Evolutionary conservation across 2,797 vertebrate genomes (phyloP), one percentile per base, ranked within the genome.

Genomic region (Sebastes nivosus): DNA sequence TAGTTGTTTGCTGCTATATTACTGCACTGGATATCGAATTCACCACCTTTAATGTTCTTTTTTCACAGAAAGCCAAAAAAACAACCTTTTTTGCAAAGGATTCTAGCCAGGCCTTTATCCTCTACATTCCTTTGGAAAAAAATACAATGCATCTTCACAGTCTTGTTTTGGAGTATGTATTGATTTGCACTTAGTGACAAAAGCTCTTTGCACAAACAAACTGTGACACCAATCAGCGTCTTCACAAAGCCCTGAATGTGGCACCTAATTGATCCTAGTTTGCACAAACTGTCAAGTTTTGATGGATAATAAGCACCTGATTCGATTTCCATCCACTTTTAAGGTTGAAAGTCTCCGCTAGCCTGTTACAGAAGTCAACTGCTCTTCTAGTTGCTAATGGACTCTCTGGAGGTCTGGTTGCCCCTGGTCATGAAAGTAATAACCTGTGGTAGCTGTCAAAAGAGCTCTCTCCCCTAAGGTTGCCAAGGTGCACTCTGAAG

Each of bases 361-460:
- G 42, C 67, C 73, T 72, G 81, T 77, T 85, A 75, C 83, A 83
- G 73, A 82, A 74, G 85, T 92, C 86, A 90, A 87, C 87, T 80
- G 66, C 89, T 92, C 89, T 89, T 84, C 55, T 24, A 81, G 81
- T 84, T 92, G 90, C 87, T 94, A 95, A 95, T 95, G 83, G 89
- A 92, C 81, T 94, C 92, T 86, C 83, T 29, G n/a, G 78, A 88
- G 90, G 80, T 87, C 77, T 85, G 75, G 67, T 89, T 89, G 90
- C 93, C 91, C 83, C 91, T 87, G 88, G 93, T 92, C 52, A 83
- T 85, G 90, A 94, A 94, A 91, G 89, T 93, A 94, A 95, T 94
- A 94, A 94, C 87, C 87, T 93, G 81, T 91, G 87, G 87, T 89
- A 87, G 79, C 81, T 91, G 87, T 94, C 89, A 94, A 88, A 92